Conservation (phyloP, 2,113 vertebrate species). For the Albula glossodonta region DNA sequence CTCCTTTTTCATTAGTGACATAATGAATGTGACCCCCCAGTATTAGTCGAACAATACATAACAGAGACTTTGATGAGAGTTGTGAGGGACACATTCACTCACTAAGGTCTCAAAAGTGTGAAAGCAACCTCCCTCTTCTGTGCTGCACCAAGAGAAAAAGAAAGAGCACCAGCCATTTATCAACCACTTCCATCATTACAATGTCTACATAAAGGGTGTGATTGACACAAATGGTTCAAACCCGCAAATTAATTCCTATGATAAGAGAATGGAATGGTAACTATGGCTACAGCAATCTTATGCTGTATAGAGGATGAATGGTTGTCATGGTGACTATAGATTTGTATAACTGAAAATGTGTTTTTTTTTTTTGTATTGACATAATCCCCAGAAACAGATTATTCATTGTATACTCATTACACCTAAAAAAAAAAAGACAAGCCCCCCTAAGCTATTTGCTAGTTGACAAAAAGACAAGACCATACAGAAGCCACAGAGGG, state of each 20-base stretch:
- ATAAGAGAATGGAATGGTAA: conserved; percentile 27
- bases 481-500: neutral
- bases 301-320: conserved; percentile 38
- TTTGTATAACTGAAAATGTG: neutral
- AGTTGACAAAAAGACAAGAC: neutral
- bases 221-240: neutral
- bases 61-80: too few relatives aligned
- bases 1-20: too few relatives aligned
- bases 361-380: neutral
- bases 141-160: neutral
- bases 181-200: neutral
- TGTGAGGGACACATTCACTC: too few relatives aligned
- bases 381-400: neutral
- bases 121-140: neutral
- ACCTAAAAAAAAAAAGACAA: neutral
- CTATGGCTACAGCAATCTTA: conserved; percentile 38
- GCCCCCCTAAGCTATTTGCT: neutral
- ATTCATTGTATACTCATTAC: neutral
- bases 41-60: neutral
- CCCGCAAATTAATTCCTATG: conserved; percentile 29
- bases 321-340: conserved; percentile 40
- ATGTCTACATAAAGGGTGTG: neutral
- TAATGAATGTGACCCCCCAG: too few relatives aligned
- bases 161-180: neutral
- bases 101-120: neutral